Percentiles rank a stretch among this genome's conserved stretches.
These are phyloP conservation scores for Enteromius anoplus DNA, from an alignment of 2,797 vertebrate genomes.

Conservation along the genomic window DNA sequence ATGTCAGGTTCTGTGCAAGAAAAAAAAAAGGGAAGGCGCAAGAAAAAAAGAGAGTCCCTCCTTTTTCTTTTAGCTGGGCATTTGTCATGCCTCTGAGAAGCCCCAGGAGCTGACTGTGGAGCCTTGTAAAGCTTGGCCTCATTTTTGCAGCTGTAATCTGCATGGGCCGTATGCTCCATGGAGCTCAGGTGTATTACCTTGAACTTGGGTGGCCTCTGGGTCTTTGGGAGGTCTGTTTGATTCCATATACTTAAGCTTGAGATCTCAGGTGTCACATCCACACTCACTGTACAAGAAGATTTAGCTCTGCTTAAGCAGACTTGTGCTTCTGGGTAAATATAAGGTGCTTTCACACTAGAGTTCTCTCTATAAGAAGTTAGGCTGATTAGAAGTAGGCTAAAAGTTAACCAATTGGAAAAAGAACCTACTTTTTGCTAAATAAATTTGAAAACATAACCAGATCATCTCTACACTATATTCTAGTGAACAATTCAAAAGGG, in stretches of 20 bases:
- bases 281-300: background rate
- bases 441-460: background rate
- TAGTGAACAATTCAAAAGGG: background rate
- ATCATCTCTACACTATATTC: conserved; percentile 2
- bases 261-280: conserved; percentile 11
- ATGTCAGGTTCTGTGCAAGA: conserved; percentile 29
- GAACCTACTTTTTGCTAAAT: background rate
- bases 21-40: background rate
- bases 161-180: conserved; percentile 48
- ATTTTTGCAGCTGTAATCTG: conserved; percentile 58
- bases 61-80: conserved; percentile 45
- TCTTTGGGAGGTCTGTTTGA: conserved; percentile 36
- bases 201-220: conserved; percentile 37
- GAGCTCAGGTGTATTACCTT: conserved; percentile 51
- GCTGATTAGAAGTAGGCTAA: background rate
- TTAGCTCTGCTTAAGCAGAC: background rate
- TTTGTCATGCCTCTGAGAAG: conserved; percentile 48
- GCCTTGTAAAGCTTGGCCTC: conserved; percentile 45
- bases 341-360: background rate
- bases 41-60: conserved; percentile 32
- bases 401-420: background rate
- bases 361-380: background rate
- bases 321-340: background rate
- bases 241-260: conserved; percentile 18
- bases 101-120: conserved; percentile 50